A percentile compares a stretch with the other conserved stretches of the same genome.
phyloP scores from a whole-genome alignment of 1,140 invertebrate genomes.

The Lepidurus packardi region DNA sequence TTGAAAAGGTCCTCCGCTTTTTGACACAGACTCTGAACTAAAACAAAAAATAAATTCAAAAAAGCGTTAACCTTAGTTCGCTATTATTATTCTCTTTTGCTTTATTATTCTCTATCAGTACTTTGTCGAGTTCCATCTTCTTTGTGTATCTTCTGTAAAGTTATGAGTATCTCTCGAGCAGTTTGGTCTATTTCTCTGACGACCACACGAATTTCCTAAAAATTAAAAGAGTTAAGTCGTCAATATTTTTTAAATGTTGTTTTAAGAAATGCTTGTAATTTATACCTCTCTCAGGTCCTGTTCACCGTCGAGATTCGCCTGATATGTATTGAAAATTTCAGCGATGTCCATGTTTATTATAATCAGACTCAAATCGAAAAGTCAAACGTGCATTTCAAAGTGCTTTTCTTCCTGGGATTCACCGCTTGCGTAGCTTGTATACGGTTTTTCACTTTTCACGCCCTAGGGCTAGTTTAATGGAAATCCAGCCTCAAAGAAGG shows the following conservation, averaged over 20 bases:
- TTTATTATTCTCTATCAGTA: slow-evolving; percentile 36
- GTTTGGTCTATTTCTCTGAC: slow-evolving; percentile 63
- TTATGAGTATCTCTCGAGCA: slow-evolving; percentile 59
- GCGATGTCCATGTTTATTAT: slow-evolving; percentile 31
- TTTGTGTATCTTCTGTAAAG: slow-evolving; percentile 67
- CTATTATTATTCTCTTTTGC: neutral
- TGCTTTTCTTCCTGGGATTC: neutral
- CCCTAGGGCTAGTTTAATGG: neutral
- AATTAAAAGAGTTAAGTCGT: slow-evolving; percentile 35
- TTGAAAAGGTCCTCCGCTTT: slow-evolving; percentile 54
- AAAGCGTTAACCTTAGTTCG: slow-evolving; percentile 31
- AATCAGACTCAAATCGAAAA: neutral
- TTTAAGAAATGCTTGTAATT: slow-evolving; percentile 19
- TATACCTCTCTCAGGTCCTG: slow-evolving; percentile 58
- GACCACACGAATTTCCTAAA: slow-evolving; percentile 60
- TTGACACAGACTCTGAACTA: slow-evolving; percentile 53
- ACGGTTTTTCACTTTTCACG: neutral
- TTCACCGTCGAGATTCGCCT: slow-evolving; percentile 57
- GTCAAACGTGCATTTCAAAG: neutral
- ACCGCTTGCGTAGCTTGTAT: neutral
- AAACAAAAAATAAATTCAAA: slow-evolving; percentile 41
- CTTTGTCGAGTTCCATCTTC: slow-evolving; percentile 53
- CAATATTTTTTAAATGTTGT: slow-evolving; percentile 1
- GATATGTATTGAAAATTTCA: slow-evolving; percentile 57
- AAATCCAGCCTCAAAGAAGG: neutral